Percentiles rank a stretch among this genome's conserved stretches.
These are phyloP conservation scores for Caranx melampygus DNA, from an alignment of 2,113 vertebrate species.

Conservation along the genomic window DNA sequence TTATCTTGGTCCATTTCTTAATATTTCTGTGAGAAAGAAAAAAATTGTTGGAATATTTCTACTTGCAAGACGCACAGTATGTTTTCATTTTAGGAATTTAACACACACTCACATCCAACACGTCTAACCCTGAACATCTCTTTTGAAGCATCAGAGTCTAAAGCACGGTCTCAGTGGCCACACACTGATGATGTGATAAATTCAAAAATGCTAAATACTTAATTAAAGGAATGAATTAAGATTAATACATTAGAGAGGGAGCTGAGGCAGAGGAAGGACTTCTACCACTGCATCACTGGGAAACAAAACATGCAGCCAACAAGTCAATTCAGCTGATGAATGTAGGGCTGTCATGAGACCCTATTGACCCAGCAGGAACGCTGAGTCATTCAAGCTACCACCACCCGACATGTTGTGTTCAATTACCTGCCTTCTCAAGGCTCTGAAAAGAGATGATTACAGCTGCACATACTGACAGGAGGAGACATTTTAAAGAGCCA, in stretches of 20 bases:
- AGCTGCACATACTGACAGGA: neutral
- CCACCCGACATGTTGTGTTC: conserved; percentile 21
- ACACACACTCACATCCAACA: neutral
- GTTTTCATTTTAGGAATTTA: conserved; percentile 11
- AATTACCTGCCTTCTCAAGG: conserved; percentile 48
- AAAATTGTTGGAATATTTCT: conserved; percentile 3
- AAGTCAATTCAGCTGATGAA: conserved; percentile 39
- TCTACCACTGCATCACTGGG: neutral
- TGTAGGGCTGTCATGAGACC: conserved; percentile 42
- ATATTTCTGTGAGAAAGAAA: conserved; percentile 48
- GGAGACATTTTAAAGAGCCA: neutral
- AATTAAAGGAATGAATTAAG: too few relatives aligned
- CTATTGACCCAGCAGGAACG: conserved; percentile 48
- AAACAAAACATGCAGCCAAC: conserved; percentile 9
- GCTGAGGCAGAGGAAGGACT: neutral
- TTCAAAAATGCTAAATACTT: too few relatives aligned
- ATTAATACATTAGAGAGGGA: neutral
- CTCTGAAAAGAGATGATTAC: conserved; percentile 27
- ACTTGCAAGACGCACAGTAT: neutral
- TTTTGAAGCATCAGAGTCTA: neutral
- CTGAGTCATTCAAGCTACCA: conserved; percentile 43
- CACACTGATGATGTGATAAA: neutral
- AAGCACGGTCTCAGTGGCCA: neutral
- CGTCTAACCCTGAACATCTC: neutral
- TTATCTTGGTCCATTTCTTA: conserved; percentile 79